Percentiles rank a stretch among this genome's conserved stretches.
Conservation (phyloP, 1,140 invertebrate species). For the Heliothis virescens region DNA sequence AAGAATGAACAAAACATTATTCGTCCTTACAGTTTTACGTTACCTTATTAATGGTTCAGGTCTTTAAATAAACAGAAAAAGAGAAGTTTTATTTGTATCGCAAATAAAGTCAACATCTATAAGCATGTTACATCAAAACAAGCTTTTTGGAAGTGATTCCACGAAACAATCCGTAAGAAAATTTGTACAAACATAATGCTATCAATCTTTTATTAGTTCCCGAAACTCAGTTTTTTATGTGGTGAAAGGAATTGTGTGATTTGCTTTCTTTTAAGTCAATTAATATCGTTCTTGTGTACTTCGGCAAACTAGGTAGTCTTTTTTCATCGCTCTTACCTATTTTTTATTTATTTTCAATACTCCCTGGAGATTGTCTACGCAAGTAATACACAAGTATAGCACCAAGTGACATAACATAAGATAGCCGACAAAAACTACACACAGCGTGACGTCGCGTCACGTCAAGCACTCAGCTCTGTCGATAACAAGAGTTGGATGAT, state of each 20-base stretch:
- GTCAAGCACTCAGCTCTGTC: constrained; percentile 49
- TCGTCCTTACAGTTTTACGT: too few species aligned
- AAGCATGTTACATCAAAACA: constrained; percentile 17
- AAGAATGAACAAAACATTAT: too few species aligned
- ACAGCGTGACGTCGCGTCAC: constrained; percentile 32
- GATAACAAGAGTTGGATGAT: constrained; percentile 57
- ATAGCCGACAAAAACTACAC: constrained; percentile 23
- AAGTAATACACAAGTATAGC: neutral
- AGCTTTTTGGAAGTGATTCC: constrained; percentile 16
- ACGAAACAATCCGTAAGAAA: constrained; percentile 39
- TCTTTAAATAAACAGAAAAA: too few species aligned
- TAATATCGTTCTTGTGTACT: neutral
- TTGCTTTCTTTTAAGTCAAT: neutral
- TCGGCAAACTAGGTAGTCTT: too few species aligned
- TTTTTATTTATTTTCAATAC: too few species aligned
- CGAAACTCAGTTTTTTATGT: neutral
- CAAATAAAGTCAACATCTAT: constrained; percentile 6
- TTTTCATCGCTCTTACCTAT: too few species aligned
- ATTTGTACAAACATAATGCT: constrained; percentile 35
- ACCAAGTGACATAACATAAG: constrained; percentile 2
- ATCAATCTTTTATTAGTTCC: constrained; percentile 37
- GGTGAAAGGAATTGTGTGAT: neutral
- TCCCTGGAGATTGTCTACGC: too few species aligned
- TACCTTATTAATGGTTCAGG: too few species aligned
- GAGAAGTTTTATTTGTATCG: neutral